Evolutionary conservation across 2,113 vertebrate genomes (phyloP).

Genomic region (Marmota monax): DNA sequence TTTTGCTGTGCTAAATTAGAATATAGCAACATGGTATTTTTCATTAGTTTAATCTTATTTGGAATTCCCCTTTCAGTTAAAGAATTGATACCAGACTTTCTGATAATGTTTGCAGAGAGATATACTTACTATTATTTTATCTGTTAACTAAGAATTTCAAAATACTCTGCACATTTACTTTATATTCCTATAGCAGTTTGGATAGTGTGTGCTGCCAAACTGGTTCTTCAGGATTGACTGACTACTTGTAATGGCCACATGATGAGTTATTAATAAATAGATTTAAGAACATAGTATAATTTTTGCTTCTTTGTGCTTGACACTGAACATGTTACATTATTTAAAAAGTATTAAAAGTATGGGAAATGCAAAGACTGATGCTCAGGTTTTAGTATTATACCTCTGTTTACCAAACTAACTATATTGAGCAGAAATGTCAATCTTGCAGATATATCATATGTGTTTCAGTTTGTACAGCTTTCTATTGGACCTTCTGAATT

Average conservation of each 20-base stretch:
- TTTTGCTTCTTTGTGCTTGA: conserved; percentile 38
- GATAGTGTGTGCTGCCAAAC: background rate
- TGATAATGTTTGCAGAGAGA: background rate
- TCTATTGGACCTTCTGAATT: background rate
- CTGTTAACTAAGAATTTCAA: conserved; percentile 13
- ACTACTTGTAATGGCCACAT: background rate
- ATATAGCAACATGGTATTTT: background rate
- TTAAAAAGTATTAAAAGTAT: background rate
- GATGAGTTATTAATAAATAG: background rate
- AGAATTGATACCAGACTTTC: background rate
- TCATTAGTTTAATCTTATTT: background rate
- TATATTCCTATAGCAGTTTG: background rate
- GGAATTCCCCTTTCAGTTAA: background rate
- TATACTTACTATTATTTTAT: background rate
- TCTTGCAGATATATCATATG: background rate
- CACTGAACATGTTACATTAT: background rate
- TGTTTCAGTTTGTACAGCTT: conserved; percentile 16
- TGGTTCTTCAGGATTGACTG: background rate
- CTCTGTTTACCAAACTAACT: background rate
- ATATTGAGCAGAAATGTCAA: background rate
- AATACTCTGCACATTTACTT: background rate
- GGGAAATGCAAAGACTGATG: background rate
- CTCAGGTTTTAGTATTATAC: background rate
- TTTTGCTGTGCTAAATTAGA: background rate
- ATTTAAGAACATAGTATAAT: background rate